Evolutionary conservation across 2,113 vertebrate species (phyloP), one percentile per base, ranked within the genome.

Genomic region (Epinephelus lanceolatus): DNA sequence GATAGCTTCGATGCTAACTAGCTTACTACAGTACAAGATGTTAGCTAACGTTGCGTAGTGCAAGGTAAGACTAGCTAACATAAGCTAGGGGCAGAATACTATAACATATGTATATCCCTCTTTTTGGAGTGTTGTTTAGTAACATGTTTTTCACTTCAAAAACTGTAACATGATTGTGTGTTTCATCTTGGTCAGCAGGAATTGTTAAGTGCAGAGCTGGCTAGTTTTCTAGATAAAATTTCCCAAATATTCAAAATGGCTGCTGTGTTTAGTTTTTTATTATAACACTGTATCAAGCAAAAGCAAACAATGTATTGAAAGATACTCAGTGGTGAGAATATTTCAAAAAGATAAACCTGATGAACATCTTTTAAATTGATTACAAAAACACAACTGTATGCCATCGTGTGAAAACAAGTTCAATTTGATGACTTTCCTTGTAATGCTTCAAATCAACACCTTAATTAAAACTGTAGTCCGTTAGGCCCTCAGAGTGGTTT

Each of bases 211-310:
- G 15, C 57, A 51, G 45, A 12, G 23, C 25, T n/a, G 49, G 71
- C 42, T 45, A 27, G 18, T 6, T 33, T 17, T 17, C 59, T 21
- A 37, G 30, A 42, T 21, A 23, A 55, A 71, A 27, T 30, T 33
- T 53, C 49, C 21, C 52, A 84, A 67, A 53, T 49, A 4, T 53
- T 33, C 49, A 67, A 77, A 78, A 67, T n/a, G 37, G 75, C 69
- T 18, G 47, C 45, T 55, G 33, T 73, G 45, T 42, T 11, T 52
- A 21, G 12, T 51, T 49, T 27, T 51, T 37, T 65, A 45, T 52
- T 15, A n/a, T n/a, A 67, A 72, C 60, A 72, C 60, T 23, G 75
- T 53, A n/a, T 19, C 52, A 77, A 37, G 53, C 37, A 33, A 49
- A 67, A 67, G 21, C 37, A 60, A 71, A 51, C 66, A 78, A 60